Base-by-base conservation (phyloP, 2,888 invertebrate species). In the Nycteola revayana region DNA sequence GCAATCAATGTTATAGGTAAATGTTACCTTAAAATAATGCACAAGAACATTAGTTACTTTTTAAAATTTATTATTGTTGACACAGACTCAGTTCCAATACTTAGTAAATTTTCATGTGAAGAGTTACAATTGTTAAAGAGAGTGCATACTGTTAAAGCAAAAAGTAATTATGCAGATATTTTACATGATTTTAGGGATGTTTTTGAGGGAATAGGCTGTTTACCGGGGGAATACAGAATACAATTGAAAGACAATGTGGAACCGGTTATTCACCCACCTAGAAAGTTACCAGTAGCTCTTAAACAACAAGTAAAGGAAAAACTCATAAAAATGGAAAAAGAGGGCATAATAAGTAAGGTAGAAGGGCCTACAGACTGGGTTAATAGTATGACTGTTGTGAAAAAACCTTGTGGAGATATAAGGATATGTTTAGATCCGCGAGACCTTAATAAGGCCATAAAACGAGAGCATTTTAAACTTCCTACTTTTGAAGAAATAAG, bases 341-440 rank as follows among this genome's bases (percentile, higher is more conserved):
- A 45, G 3, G 43, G 42, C 3, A 39, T 54, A 1, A 51, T 61
- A 6, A 36, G 32, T 1, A 55, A 49, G 31, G 53, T 60, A 1
- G 50, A 52, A 24, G 48, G 45, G 4, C 51, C 51, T 0, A 53
- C 50, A 7, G 38, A 39, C 9, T 61, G 57, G 61, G 61, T 61
- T 0, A 59, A 41, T 24, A 50, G 49, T n/a, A 46, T 59, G 33
- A 53, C 49, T 1, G 47, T 60, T 0, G 60, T 53, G 0, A 48
- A 38, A 28, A 63, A 63, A 38, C 30, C 44, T 0, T 49, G 52
- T 26, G 56, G 56, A 0, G 46, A 56, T 14, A 10, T 63, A 4
- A 37, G 57, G 1, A 47, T 60, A 4, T 59, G 57, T 33, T 9
- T 61, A n/a, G 57, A 61, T 26, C 61, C 61, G 0, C 25, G 37